Base-by-base conservation (phyloP, 2,888 invertebrate species). In the Syrphus vitripennis region DNA sequence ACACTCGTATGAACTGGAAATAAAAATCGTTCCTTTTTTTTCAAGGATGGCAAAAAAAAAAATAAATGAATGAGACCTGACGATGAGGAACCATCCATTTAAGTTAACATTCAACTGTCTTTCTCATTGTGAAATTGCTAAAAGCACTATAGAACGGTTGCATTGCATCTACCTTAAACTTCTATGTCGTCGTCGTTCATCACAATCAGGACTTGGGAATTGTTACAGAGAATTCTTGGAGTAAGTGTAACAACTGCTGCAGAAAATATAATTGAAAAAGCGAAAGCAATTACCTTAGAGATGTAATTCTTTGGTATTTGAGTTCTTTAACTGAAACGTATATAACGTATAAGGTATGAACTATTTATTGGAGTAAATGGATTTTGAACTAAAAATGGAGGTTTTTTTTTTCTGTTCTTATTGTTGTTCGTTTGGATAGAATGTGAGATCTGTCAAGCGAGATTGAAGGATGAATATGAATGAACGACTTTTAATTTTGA, bases 251-350 rank as follows among this genome's bases (percentile, higher is more conserved):
- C 63, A 63, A 65, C 61, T 55, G 40, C 48, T 45, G 67, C 50
- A 67, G 48, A 67, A 50, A 67, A 67, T 67, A 67, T 67, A 67
- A 67, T 67, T 67, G 67, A 67, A 67, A 67, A 42, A 34, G 67
- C 50, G 37, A 63, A 76, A 67, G 57, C 69, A 76, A 76, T 69
- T 69, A 76, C 42, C 65, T 67, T 67, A 50, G 67, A 45, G 67
- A 55, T 53, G 50, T 55, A 19, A 40, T 31, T 42, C 29, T 75
- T 55, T 55, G 37, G 37, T 53, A n/a, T 42, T 31, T 61, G 34
- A 29, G 50, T 65, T 53, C 61, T 40, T 63, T 40, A 16, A 42
- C 24, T 26, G 24, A 34, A 29, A 26, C 10, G 2, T 9, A n/a
- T 26, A 6, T n/a, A n/a, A n/a, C n/a, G n/a, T n/a, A n/a, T n/a